Evolutionary conservation across 1,140 invertebrate species (phyloP).

Genomic region (Tetramorium alpestre): DNA sequence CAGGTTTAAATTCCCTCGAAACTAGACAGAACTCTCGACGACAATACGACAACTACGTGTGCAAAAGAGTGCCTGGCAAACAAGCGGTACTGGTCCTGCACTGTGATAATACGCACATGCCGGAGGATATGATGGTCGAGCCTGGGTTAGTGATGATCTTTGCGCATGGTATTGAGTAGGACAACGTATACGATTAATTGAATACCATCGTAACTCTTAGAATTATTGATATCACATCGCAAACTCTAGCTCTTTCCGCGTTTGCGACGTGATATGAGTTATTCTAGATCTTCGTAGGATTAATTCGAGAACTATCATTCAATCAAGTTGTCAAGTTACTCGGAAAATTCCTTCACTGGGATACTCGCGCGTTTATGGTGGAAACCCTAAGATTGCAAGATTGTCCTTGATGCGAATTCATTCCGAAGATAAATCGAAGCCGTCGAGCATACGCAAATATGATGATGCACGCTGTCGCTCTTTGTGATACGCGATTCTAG

Average conservation of each 20-base stretch:
- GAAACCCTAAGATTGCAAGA: conserved; percentile 5
- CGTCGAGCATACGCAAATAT: conserved; percentile 7
- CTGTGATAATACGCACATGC: conserved; percentile 97
- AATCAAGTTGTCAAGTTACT: not conserved
- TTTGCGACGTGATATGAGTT: not conserved
- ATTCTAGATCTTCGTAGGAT: not conserved
- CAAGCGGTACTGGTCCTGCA: conserved; percentile 97
- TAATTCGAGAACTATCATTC: not conserved
- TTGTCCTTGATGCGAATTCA: conserved; percentile 24
- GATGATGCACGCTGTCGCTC: conserved; percentile 44
- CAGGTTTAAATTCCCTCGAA: conserved; percentile 96
- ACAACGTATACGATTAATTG: conserved; percentile 12
- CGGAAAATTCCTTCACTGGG: conserved; percentile 19
- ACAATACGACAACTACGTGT: conserved; percentile 97
- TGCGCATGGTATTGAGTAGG: conserved; percentile 97
- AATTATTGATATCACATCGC: not conserved
- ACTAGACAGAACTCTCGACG: conserved; percentile 96
- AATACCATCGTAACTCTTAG: not conserved
- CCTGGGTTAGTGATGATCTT: conserved; percentile 99
- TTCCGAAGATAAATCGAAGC: conserved; percentile 27
- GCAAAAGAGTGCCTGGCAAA: conserved; percentile 96
- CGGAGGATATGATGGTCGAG: conserved; percentile 97
- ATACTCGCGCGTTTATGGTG: not conserved
- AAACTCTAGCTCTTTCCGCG: not conserved
- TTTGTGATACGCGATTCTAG: conserved; percentile 74